A percentile compares a stretch with the other conserved stretches of the same genome.
Conservation (phyloP, 1,140 invertebrate species). For the Trachymyrmex cornetzi region DNA sequence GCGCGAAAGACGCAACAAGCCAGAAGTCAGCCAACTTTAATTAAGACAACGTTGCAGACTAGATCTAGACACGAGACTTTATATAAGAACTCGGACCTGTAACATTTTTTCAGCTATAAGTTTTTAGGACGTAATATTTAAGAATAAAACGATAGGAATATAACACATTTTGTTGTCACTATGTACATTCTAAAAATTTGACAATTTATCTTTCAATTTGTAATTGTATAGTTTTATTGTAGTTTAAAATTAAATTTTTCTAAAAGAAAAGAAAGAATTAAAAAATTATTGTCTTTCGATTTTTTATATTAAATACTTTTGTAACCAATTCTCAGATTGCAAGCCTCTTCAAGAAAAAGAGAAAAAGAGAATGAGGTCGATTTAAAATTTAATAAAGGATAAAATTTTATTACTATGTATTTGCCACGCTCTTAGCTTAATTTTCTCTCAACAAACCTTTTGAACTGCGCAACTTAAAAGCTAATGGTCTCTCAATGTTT, state of each 20-base stretch:
- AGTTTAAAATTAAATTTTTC: background rate
- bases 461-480: background rate
- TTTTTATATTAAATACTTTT: background rate
- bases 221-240: no score
- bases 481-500: background rate
- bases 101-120: constrained; percentile 18
- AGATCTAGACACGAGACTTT: constrained; percentile 59
- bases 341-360: background rate
- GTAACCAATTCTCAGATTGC: background rate
- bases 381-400: constrained; percentile 10
- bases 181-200: background rate
- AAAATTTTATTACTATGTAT: constrained; percentile 14
- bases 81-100: constrained; percentile 4
- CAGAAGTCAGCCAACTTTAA: constrained; percentile 82
- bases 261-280: background rate
- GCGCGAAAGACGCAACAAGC: constrained; percentile 73
- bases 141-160: background rate
- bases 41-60: constrained; percentile 81
- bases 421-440: background rate
- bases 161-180: background rate
- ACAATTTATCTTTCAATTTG: background rate
- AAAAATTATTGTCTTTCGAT: background rate
- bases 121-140: background rate
- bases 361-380: background rate
- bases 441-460: background rate